Base-by-base conservation (phyloP, 2,113 vertebrate genomes). In the Piliocolobus tephrosceles region DNA sequence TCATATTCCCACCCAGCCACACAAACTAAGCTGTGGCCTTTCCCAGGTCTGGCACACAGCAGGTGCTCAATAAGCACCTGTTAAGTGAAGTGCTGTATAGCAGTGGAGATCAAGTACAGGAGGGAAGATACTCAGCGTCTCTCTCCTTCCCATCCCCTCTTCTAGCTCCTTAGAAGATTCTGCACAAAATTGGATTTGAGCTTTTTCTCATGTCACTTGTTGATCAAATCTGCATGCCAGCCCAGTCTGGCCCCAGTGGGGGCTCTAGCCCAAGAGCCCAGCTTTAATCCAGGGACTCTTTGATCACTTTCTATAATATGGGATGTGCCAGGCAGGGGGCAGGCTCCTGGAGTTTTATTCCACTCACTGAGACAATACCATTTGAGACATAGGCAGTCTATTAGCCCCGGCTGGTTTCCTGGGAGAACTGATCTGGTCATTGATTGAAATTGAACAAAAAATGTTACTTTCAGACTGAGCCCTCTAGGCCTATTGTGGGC, bases 271-370 rank as follows among this genome's bases (percentile, higher is more conserved):
- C 25, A 81, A 52, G 75, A 97, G 92, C 45, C 76, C 93, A 66
- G 94, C 96, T 97, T 94, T 96, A 80, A 92, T 91, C 85, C 76
- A 6, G 80, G 86, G 61, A 50, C 76, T 81, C 92, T 97, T 84
- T 97, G 96, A 96, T 96, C 90, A 92, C 87, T 23, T 70, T 94
- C 75, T 73, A 89, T 61, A 66, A 22, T 66, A 78, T 50, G 45
- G 80, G 91, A 64, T 81, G 75, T 32, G 3, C 84, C 66, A 2
- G 35, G 66, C 64, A 38, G 25, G 8, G 40, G 25, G 45, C 52
- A 38, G 43, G 35, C 84, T 88, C 90, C 90, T 38, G 58, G 81
- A 88, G 45, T 40, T 81, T 93, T 72, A 84, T 85, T 43, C 40
- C 61, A 43, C 50, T 92, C 38, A 25, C 50, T 18, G 66, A 88